Evolutionary conservation across 2,888 invertebrate genomes (phyloP), one percentile per base, ranked within the genome.

Genomic region (Seira ritae): DNA sequence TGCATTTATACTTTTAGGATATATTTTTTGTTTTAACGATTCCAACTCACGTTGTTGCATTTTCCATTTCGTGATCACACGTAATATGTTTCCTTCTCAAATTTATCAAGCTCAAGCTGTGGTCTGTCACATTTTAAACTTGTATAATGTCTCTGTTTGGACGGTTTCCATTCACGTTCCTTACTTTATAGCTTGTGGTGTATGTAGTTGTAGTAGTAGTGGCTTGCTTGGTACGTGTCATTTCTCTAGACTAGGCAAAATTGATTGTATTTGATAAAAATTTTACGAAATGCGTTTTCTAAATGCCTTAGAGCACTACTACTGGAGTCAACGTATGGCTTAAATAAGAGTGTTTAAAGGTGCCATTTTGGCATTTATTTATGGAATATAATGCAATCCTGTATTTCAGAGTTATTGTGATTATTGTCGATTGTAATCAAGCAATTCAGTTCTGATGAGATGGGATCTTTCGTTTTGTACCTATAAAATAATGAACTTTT

Each of bases 101-200:
- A 8, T 55, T 31, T 31, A 31, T 31, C 2, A 55, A 8, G 3
- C 12, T 55, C 55, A 55, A 55, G 55, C 55, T 55, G 55, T 17
- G 55, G 55, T 55, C 55, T 55, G 55, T 55, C 55, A 55, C 55
- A 55, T 55, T 55, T 55, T 55, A 55, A 55, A 55, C 17, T 55
- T 55, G 17, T 55, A 55, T 55, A 55, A 55, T 55, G 55, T 55
- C 55, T 55, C 55, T 12, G 55, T 55, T 55, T 55, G 55, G 55
- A 55, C 17, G 31, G 31, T 3, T 12, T 55, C 55, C 55, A 17
- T 55, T 55, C 55, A 17, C 17, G 8, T 55, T 55, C n/a, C 55
- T 12, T 8, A 31, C 15, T 55, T 55, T 55, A 55, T 55, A 31
- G 55, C 55, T 55, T 55, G 55, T 55, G 55, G 55, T 55, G 3